Base-by-base conservation (phyloP, 2,888 invertebrate species). In the Tachina lurida region DNA sequence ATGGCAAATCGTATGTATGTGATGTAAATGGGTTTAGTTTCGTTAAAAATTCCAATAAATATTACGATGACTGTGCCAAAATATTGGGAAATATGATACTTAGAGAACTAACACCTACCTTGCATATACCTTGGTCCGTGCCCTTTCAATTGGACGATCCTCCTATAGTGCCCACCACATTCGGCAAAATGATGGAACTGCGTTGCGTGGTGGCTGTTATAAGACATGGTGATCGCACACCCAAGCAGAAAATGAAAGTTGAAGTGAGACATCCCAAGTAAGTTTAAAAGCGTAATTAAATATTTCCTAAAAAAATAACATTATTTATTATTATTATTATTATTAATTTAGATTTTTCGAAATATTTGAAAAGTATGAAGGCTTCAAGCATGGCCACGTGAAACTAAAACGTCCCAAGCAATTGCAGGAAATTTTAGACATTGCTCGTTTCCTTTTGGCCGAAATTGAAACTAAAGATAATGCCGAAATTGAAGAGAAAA, bases 181-280 rank as follows among this genome's bases (percentile, higher is more conserved):
- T 98, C 91, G 99, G 99, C 17, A 99, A 99, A 94, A 98, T 99
- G 98, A 96, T 96, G 96, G 96, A 96, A 89, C 91, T 96, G 86
- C 94, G 99, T 45, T 99, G 99, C 92, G 99, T 99, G 4, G 98
- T 99, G 56, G 99, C 97, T 39, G 97, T 99, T 9, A 99, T 99
- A 85, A 94, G 99, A 83, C 99, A 99, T 91, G 99, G 99, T 0
- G 99, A 99, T 93, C 94, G 99, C 88, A 99, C 99, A 15, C 99
- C 99, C 0, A 99, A 99, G 92, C 99, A 99, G 94, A 99, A 99
- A 94, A 99, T 99, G 99, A 99, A 99, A 93, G 99, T 99, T 88
- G 99, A 99, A 94, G 99, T 99, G 15, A 95, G 98, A 73, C 98
- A 99, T 94, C 97, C 96, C 4, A 97, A 98, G 97, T 97, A 93